Conservation (phyloP, 2,797 vertebrate species). For the Catamblyrhynchus diadema region DNA sequence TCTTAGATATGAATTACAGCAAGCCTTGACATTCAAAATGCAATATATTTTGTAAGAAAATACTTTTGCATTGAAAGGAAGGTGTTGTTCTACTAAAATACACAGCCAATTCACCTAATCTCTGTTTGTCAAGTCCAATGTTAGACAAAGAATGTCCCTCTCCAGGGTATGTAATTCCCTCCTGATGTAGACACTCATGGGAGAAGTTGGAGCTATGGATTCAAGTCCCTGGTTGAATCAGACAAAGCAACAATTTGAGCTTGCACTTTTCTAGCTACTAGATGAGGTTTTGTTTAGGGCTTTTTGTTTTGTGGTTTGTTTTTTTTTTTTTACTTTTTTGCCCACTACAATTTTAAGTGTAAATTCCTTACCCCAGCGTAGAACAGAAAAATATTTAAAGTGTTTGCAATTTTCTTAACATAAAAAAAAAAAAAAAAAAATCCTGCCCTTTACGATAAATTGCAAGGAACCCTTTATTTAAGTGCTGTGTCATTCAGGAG, state of each 20-base stretch:
- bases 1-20: neutral
- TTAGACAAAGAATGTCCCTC: neutral
- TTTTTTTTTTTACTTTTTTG: rapidly evolving
- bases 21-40: neutral
- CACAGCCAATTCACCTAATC: neutral
- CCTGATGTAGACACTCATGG: neutral
- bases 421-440: too few relatives aligned
- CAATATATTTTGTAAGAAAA: neutral
- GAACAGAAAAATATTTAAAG: neutral
- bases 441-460: neutral
- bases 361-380: neutral
- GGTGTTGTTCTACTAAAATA: neutral
- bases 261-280: neutral
- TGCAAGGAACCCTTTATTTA: neutral
- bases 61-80: neutral
- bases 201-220: neutral
- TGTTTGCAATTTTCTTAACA: neutral
- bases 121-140: neutral
- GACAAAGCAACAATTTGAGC: neutral
- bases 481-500: neutral
- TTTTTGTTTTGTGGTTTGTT: neutral
- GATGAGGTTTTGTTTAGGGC: neutral
- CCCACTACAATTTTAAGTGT: neutral
- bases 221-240: neutral
- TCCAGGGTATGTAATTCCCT: neutral